Evolutionary conservation across 2,113 vertebrate genomes (phyloP).

Genomic region (Azemiops feae): DNA sequence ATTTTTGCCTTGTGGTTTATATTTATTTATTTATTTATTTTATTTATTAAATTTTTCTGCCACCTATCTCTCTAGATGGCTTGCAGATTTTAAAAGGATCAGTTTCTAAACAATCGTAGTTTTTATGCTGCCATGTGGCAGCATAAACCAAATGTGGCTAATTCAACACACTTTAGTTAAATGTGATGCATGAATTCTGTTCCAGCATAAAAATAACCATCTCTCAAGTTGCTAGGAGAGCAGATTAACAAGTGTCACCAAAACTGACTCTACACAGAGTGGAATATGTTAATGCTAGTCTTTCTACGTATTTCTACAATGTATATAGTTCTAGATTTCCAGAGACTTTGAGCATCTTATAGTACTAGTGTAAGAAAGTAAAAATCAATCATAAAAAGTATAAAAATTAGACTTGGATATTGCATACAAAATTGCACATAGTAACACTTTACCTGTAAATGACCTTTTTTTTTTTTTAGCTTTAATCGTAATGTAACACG

Average conservation of each 20-base stretch:
- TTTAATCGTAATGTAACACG: too few species aligned
- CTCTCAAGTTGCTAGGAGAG: background rate
- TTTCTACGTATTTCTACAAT: background rate
- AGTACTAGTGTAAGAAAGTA: background rate
- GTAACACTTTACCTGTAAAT: too few species aligned
- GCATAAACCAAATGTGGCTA: background rate
- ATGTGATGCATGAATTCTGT: background rate
- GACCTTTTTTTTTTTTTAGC: too few species aligned
- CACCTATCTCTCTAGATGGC: too few species aligned
- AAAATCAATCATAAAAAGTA: too few species aligned
- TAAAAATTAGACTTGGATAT: too few species aligned
- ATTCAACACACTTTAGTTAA: background rate
- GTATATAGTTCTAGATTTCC: background rate
- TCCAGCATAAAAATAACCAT: background rate
- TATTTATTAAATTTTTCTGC: too few species aligned
- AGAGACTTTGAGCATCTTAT: background rate
- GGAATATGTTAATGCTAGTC: background rate
- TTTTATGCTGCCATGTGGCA: background rate
- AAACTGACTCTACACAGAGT: background rate
- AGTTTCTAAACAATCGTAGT: background rate
- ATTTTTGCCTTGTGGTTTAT: background rate
- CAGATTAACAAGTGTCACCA: background rate
- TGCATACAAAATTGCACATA: too few species aligned
- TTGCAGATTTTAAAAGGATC: too few species aligned
- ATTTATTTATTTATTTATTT: too few species aligned